phyloP scores from a whole-genome alignment of 2,888 invertebrate genomes.

The Stenchaetothrips biformis region DNA sequence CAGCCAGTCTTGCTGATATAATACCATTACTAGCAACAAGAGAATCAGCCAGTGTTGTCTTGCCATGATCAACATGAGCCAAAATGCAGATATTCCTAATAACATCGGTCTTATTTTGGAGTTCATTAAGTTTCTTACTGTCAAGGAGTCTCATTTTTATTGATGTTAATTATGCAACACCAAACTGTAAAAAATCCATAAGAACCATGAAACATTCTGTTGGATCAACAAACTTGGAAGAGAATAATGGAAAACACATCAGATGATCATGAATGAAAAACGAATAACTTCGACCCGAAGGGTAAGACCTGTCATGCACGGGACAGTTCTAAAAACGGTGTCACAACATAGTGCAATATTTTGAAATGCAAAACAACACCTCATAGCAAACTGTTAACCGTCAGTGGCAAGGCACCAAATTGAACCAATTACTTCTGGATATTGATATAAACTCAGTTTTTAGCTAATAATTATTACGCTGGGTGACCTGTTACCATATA shows the following conservation, averaged over 20 bases:
- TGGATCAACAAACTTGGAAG: not conserved
- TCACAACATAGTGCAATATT: not conserved
- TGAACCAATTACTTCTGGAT: not conserved
- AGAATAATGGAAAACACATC: not conserved
- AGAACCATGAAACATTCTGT: not conserved
- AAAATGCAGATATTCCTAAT: slow-evolving; percentile 94
- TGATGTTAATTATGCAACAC: not conserved
- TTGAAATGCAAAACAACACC: not conserved
- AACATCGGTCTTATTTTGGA: slow-evolving; percentile 63
- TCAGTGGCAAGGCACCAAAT: not conserved
- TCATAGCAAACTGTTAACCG: not conserved
- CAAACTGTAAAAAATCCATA: not conserved
- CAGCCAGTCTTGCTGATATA: slow-evolving; percentile 85
- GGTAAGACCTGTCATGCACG: not conserved
- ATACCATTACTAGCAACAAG: slow-evolving; percentile 92
- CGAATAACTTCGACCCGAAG: not conserved
- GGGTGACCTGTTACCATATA: not conserved
- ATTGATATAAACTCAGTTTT: not conserved
- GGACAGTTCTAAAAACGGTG: not conserved
- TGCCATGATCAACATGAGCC: slow-evolving; percentile 98
- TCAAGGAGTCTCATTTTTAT: slow-evolving; percentile 55
- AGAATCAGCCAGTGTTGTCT: slow-evolving; percentile 92
- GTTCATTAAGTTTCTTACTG: slow-evolving; percentile 54
- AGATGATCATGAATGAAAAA: not conserved
- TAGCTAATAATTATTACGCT: not conserved